Evolutionary conservation across 1,140 invertebrate species (phyloP).

Genomic region (Nilaparvata lugens): DNA sequence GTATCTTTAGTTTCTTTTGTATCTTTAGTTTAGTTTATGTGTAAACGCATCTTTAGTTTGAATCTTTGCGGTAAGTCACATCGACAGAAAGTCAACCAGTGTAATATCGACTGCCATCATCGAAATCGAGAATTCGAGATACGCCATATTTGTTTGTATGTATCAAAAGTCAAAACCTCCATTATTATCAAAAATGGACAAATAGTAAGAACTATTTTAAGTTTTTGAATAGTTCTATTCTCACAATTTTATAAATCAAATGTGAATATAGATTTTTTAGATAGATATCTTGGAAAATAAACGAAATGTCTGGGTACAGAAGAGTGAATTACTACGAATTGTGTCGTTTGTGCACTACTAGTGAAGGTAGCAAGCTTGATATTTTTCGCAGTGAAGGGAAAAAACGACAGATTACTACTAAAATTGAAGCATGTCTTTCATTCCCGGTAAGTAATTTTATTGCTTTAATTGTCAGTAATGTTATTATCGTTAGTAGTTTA

Average conservation of each 20-base stretch:
- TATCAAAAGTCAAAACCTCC: background rate
- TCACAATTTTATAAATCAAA: too few species aligned
- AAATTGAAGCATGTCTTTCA: constrained; percentile 52
- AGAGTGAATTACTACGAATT: constrained; percentile 60
- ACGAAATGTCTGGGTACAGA: constrained; percentile 49
- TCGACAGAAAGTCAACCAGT: too few species aligned
- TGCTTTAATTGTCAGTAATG: too few species aligned
- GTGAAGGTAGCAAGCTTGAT: constrained; percentile 51
- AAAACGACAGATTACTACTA: constrained; percentile 48
- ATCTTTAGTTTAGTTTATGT: too few species aligned
- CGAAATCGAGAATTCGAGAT: background rate
- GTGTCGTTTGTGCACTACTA: constrained; percentile 56
- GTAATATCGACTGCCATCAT: background rate
- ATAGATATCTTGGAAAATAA: too few species aligned
- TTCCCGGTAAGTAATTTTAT: constrained; percentile 42
- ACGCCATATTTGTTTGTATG: constrained; percentile 5
- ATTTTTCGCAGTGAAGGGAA: constrained; percentile 55
- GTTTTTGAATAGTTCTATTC: too few species aligned
- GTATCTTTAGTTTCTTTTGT: too few species aligned
- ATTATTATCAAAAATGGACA: background rate
- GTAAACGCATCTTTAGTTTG: too few species aligned
- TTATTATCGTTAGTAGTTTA: too few species aligned
- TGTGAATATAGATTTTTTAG: too few species aligned
- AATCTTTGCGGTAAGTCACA: too few species aligned
- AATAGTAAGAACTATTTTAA: too few species aligned